Conservation (phyloP, 2,888 invertebrate genomes). For the Cosmia trapezina region DNA sequence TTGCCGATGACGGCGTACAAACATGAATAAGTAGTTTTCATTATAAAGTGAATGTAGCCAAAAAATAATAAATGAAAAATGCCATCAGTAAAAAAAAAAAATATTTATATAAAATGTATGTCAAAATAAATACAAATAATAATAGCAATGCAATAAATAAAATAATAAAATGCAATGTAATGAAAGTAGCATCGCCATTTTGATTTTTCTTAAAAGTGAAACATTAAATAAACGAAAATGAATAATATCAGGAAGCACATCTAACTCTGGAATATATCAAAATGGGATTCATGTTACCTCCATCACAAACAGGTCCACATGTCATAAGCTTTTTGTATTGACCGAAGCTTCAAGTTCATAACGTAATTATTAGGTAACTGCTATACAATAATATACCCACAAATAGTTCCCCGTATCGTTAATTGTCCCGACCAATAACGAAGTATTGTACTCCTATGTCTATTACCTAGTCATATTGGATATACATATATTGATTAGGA, state of each 20-base stretch:
- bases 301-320: neutral
- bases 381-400: neutral
- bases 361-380: slow-evolving; percentile 8
- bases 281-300: neutral
- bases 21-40: too few relatives aligned
- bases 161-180: too few relatives aligned
- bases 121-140: too few relatives aligned
- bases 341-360: neutral
- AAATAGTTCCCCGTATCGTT: slow-evolving; percentile 10
- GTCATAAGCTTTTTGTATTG: neutral
- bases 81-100: too few relatives aligned
- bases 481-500: too few relatives aligned
- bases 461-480: slow-evolving; percentile 35
- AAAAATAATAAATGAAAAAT: too few relatives aligned
- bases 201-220: neutral
- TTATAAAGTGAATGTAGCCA: too few relatives aligned
- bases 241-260: neutral
- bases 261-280: neutral
- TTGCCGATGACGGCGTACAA: too few relatives aligned
- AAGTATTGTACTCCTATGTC: slow-evolving; percentile 32
- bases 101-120: too few relatives aligned
- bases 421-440: slow-evolving; percentile 6
- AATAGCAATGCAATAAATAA: too few relatives aligned
- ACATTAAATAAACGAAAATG: neutral
- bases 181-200: neutral